Base-by-base conservation (phyloP, 2,888 invertebrate species). In the Micropterix aruncella region DNA sequence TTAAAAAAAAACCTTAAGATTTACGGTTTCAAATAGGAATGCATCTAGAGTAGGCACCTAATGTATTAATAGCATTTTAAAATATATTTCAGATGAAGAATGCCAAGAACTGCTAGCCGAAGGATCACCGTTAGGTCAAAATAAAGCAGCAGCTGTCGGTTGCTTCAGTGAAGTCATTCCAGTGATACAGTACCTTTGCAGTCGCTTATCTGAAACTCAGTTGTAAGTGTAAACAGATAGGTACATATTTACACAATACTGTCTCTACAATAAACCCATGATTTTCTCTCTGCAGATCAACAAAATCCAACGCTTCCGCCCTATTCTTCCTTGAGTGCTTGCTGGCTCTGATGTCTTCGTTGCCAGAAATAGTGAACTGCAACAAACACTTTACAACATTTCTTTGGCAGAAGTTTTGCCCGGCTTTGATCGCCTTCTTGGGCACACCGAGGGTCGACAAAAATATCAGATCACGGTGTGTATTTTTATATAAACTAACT, bases 361-460 rank as follows among this genome's bases (percentile, higher is more conserved):
- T 90, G 42, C 88, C 89, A 0, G 83, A 85, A 53, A 79, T 85
- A 52, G 87, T 89, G 5, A 84, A 86, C 54, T 80, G 81, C 2
- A 89, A 89, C 65, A 77, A 80, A 1, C 89, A 90, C 62, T 90
- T 90, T 57, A 87, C 87, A 2, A 86, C 87, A 2, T 89, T 90
- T 56, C 70, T 90, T 7, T 90, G 94, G 94, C 91, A 93, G 61
- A 84, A 90, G 55, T 85, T 94, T 56, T 93, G 92, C 55, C 94
- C 94, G 0, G 83, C 88, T 1, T 66, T 94, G 50, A 83, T 94
- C 45, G 84, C 88, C 0, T 82, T 93, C 46, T 72, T 94, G 2
- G 93, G 93, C 0, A 86, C 91, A 5, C 93, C 93, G 0, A 76
- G 87, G 43, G 80, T 88, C 48, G 88, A 88, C 54, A 84, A 83